Evolutionary conservation across 2,113 vertebrate species (phyloP).

Genomic region (Otus sunia): DNA sequence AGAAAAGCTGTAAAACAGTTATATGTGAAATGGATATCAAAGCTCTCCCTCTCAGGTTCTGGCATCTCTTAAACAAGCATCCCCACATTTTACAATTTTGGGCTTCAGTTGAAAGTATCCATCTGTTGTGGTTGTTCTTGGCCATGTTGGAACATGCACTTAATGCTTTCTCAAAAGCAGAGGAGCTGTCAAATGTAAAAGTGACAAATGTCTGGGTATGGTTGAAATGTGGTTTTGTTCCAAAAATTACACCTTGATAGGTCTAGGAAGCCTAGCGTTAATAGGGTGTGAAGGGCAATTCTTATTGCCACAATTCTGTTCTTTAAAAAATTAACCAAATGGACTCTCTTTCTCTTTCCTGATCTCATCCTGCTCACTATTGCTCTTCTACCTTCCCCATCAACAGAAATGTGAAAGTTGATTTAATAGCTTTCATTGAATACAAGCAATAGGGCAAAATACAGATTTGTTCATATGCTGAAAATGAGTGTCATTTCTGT

Average conservation of each 20-base stretch:
- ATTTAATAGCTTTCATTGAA: neutral
- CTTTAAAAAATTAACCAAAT: neutral
- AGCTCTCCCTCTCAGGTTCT: neutral
- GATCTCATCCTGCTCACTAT: neutral
- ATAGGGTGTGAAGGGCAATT: neutral
- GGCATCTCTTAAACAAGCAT: neutral
- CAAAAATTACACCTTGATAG: neutral
- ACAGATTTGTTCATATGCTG: neutral
- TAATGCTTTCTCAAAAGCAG: neutral
- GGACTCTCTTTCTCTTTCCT: neutral
- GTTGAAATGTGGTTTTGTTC: neutral
- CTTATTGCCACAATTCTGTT: neutral
- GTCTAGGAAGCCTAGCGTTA: neutral
- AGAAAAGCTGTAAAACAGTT: neutral
- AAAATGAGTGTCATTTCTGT: neutral
- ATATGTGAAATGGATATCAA: neutral
- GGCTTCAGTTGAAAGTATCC: neutral
- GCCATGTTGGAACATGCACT: neutral
- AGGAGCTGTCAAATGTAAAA: neutral
- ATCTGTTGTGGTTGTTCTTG: neutral
- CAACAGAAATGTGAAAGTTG: neutral
- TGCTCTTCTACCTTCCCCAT: neutral
- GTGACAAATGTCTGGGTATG: neutral
- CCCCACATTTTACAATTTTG: neutral
- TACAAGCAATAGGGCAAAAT: neutral